These are phyloP conservation scores for Pachyuromys duprasi DNA, from an alignment of 2,797 vertebrate species.

Conservation along the genomic window DNA sequence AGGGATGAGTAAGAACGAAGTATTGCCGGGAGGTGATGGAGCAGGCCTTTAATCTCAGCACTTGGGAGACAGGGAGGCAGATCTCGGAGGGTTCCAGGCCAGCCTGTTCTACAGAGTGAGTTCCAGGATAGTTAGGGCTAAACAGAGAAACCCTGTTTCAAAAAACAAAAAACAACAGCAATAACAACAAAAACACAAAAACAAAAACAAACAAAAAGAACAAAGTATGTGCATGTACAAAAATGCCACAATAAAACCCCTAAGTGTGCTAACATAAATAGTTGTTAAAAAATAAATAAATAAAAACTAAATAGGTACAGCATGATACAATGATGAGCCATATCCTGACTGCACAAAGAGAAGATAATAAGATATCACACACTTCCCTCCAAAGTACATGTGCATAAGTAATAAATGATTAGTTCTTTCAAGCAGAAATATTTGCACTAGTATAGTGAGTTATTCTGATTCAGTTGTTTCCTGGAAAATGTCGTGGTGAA, in stretches of 20 bases:
- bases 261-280: not conserved
- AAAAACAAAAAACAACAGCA: too few relatives aligned
- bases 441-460: slow-evolving; percentile 28
- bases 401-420: not conserved
- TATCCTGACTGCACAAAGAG: not conserved
- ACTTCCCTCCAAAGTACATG: slow-evolving; percentile 2
- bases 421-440: slow-evolving; percentile 37
- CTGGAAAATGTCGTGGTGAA: slow-evolving; percentile 42
- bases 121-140: too few relatives aligned
- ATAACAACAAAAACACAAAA: too few relatives aligned
- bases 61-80: too few relatives aligned
- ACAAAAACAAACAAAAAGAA: not conserved
- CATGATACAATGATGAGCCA: not conserved
- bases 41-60: too few relatives aligned
- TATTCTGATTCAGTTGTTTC: slow-evolving; percentile 63
- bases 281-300: not conserved
- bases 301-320: not conserved
- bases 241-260: not conserved
- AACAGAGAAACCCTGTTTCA: too few relatives aligned
- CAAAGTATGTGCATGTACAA: not conserved
- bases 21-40: too few relatives aligned
- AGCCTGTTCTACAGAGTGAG: too few relatives aligned
- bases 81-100: too few relatives aligned
- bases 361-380: not conserved
- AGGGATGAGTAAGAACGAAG: not conserved